A percentile compares a stretch with the other conserved stretches of the same genome.
Conservation (phyloP, 2,888 invertebrate species). For the Campoletis raptor region DNA sequence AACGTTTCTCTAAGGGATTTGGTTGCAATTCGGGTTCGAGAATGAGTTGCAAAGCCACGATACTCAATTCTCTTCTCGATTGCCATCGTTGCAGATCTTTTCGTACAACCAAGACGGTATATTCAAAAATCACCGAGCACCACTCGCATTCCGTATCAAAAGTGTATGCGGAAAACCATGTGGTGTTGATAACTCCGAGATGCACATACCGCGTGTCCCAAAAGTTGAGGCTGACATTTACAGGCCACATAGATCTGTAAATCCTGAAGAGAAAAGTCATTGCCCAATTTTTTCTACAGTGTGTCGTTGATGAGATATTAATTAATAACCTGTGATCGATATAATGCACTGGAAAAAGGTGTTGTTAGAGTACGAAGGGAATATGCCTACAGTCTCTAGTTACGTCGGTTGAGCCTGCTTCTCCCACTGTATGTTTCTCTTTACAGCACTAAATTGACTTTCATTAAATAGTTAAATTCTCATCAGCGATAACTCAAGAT, state of each 20-base stretch:
- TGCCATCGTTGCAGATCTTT: conserved; percentile 21
- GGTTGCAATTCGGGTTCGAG: conserved; percentile 18
- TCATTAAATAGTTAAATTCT: background rate
- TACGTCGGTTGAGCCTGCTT: no score
- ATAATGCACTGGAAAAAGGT: background rate
- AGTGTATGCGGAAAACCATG: conserved; percentile 11
- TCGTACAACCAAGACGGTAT: conserved; percentile 1
- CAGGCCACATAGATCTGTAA: background rate
- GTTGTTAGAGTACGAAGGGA: no score
- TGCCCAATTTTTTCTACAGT: background rate
- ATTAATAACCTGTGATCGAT: background rate
- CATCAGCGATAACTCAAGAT: background rate
- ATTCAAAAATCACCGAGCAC: background rate
- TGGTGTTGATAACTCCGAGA: background rate
- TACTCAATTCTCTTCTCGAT: background rate
- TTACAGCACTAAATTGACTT: background rate
- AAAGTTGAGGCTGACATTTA: background rate
- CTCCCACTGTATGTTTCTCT: no score
- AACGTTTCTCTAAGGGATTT: conserved; percentile 13
- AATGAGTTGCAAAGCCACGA: conserved; percentile 51
- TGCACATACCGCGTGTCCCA: background rate
- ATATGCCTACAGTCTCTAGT: background rate
- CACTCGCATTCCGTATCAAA: background rate
- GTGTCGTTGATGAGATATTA: background rate
- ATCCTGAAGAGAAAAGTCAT: background rate